A percentile compares a stretch with the other conserved stretches of the same genome.
These are phyloP conservation scores for Lydus trimaculatus DNA, from an alignment of 2,888 invertebrate species.

Conservation along the genomic window DNA sequence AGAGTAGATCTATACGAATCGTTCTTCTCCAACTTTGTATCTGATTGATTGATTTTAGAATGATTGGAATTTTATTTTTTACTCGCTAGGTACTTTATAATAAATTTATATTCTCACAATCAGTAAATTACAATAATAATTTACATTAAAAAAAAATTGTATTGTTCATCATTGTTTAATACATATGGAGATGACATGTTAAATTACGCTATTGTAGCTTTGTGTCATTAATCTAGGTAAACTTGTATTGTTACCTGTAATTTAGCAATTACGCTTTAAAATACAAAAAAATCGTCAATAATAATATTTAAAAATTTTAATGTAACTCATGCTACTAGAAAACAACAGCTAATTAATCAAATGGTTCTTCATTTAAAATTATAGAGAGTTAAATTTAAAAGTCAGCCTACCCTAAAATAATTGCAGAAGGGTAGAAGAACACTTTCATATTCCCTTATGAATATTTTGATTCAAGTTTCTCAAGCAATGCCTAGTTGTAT, in stretches of 20 bases:
- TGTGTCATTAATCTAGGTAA: background rate
- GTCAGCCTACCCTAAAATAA: background rate
- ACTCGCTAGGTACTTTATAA: background rate
- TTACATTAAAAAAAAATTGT: background rate
- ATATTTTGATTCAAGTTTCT: background rate
- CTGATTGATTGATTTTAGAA: conserved; percentile 48
- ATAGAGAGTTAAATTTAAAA: background rate
- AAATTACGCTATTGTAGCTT: background rate
- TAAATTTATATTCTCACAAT: background rate
- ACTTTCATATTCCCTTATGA: background rate
- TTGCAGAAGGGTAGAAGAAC: background rate
- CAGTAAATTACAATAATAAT: background rate
- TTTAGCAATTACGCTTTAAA: background rate
- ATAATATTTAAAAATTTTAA: no score
- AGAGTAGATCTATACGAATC: conserved; percentile 45
- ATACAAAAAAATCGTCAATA: background rate
- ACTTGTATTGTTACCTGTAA: background rate
- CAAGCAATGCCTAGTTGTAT: background rate
- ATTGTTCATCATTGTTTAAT: background rate
- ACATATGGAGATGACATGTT: background rate
- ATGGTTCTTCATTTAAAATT: background rate
- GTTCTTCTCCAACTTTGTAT: conserved; percentile 46
- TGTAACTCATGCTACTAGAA: no score
- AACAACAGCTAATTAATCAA: no score
- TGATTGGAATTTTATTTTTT: conserved; percentile 26